Percentiles rank a stretch among this genome's conserved stretches.
Evolutionary conservation across 2,113 vertebrate species (phyloP).

Genomic region (Petrocephalus microphthalmus): DNA sequence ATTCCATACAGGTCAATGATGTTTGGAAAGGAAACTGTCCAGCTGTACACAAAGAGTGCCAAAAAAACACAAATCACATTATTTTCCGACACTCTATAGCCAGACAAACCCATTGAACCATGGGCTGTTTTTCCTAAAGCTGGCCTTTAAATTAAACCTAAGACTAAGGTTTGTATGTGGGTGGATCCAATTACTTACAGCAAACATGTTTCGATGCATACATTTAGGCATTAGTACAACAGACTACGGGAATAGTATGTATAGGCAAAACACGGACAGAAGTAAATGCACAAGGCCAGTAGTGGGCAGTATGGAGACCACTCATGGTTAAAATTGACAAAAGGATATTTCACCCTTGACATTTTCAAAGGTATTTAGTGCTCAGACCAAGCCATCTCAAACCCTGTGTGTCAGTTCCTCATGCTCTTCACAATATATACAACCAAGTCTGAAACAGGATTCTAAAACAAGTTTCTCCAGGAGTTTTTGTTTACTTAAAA

Average conservation of each 20-base stretch:
- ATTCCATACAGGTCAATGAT: not conserved
- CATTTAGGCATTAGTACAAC: not conserved
- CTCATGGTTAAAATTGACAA: not conserved
- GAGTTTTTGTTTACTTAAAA: not conserved
- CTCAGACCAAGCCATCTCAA: not conserved
- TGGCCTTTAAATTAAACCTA: not conserved
- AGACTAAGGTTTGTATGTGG: not conserved
- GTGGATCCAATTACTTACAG: not conserved
- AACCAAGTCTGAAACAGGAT: not conserved
- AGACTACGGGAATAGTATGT: not conserved
- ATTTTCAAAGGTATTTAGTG: not conserved
- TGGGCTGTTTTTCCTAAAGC: not conserved
- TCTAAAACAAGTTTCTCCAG: not conserved
- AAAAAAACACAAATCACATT: not conserved
- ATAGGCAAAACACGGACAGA: not conserved
- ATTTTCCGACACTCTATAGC: not conserved
- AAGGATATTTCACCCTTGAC: not conserved
- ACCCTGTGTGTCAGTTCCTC: not conserved
- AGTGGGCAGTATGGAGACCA: not conserved
- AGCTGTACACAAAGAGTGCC: not conserved
- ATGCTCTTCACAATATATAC: constrained; percentile 1
- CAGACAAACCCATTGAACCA: not conserved
- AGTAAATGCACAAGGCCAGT: not conserved
- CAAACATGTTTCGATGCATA: not conserved
- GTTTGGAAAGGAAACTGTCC: not conserved